Evolutionary conservation across 2,888 invertebrate species (phyloP), one percentile per base, ranked within the genome.

Genomic region (Andricus quercusramuli): DNA sequence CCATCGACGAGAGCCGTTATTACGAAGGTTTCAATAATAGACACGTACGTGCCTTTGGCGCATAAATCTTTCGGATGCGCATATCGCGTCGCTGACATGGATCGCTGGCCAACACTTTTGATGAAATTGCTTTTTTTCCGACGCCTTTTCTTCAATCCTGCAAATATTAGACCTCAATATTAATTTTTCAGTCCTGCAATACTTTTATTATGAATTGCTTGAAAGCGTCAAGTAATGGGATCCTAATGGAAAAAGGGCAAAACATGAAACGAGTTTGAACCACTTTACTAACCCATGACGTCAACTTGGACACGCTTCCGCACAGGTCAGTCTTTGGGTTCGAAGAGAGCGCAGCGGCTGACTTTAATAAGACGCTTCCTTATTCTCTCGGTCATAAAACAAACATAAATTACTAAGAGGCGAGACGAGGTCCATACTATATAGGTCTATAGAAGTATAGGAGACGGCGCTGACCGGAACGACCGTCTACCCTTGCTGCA

Each of bases 291-390:
- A 56, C 51, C 32, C 56, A n/a, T 74, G 56, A 74, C 74, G 47
- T 67, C 78, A 79, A 82, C 80, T 84, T 78, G 79, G 80, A 81
- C 82, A 83, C 81, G 83, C 84, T 80, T 79, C 82, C 80, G 68
- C 79, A 70, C 81, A 82, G 84, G 83, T 83, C 82, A 83, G 82
- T 78, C 83, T 79, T 77, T 81, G 82, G 83, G 79, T 83, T 84
- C 82, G 86, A 74, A 83, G 84, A 83, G 84, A 84, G 82, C 85
- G 79, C 66, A 79, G 83, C 87, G 84, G 85, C 82, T 85, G 85
- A 85, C 87, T 90, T 90, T 91, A 91, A 91, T 90, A 89, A 89
- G 90, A 88, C 87, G 91, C 90, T 90, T 91, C 91, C 90, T 91
- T 90, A 91, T 90, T 90, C 90, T 88, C 86, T 83, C 85, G 89